Evolutionary conservation across 2,888 invertebrate genomes (phyloP), one percentile per base, ranked within the genome.

Genomic region (Zygaena filipendulae): DNA sequence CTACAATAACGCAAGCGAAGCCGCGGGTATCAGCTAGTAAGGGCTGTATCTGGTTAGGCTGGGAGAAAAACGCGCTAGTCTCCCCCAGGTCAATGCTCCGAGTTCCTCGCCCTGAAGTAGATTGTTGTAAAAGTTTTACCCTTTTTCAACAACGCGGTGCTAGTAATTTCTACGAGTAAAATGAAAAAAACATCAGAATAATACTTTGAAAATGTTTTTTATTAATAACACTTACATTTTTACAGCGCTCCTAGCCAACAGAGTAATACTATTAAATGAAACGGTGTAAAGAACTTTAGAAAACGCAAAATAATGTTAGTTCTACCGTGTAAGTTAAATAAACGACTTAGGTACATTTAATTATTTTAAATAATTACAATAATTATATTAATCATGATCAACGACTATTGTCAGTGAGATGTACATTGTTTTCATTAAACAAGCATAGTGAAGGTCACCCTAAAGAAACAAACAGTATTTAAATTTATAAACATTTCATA

Each of bases 231-330:
- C 79, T 79, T 79, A 79, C 75, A 79, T 77, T 75, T 79, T 79
- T 79, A 79, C 79, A 79, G 79, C 79, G 70, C 70, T 71, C 72
- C 79, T 79, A 79, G 77, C 79, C 77, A 79, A 79, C 79, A 77
- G 68, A 79, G 77, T 79, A 75, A 74, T 75, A 72, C 75, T 77
- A 77, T 69, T 68, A 79, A 79, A 69, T 68, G 58, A 75, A 74
- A 67, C 49, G 62, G 79, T 79, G 79, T 77, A 75, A 72, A 71
- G 59, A 66, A 74, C 72, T 71, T 71, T 74, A 57, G 64, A 77
- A n/a, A n/a, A 77, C 77, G 77, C 77, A 75, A 77, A 72, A 68
- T 61, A 77, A 77, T 59, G 61, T 72, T 69, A 72, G 63, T 68
- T 56, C 77, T 77, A 77, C 77, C 58, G 74, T 77, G 75, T 75